Conservation (phyloP, 1,140 invertebrate genomes). For the Dermatophagoides farinae region DNA sequence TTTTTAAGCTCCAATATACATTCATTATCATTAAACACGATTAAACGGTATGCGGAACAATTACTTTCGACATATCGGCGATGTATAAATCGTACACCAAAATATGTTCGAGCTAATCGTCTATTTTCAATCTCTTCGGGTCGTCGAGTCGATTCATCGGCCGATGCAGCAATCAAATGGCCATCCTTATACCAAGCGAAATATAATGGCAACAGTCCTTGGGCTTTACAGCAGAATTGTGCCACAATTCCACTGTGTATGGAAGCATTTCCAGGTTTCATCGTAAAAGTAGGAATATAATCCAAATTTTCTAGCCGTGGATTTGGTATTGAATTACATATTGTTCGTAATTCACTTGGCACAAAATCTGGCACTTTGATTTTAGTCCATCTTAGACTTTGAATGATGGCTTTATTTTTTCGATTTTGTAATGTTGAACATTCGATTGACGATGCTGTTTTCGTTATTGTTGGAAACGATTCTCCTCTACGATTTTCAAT, state of each 20-base stretch:
- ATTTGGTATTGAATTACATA: constrained; percentile 4
- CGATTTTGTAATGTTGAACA: not conserved
- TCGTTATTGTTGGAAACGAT: not conserved
- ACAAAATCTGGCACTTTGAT: constrained; percentile 13
- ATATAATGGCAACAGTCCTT: constrained; percentile 5
- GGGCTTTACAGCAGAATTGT: constrained; percentile 11
- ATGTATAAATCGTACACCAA: not conserved
- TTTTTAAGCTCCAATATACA: constrained; percentile 16
- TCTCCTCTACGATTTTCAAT: not conserved
- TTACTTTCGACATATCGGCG: not conserved
- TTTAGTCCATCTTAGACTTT: not conserved
- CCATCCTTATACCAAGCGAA: constrained; percentile 14
- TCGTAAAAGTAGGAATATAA: not conserved
- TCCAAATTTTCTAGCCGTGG: not conserved
- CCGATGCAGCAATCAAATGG: not conserved
- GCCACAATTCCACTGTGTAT: constrained; percentile 10
- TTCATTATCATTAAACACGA: constrained; percentile 8
- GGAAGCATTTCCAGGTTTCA: constrained; percentile 5
- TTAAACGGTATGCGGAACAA: not conserved
- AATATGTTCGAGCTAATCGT: not conserved
- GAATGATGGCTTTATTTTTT: not conserved
- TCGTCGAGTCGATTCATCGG: not conserved
- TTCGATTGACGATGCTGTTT: not conserved
- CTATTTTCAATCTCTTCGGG: not conserved
- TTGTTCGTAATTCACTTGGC: constrained; percentile 8